Conservation (phyloP, 2,797 vertebrate genomes). For the Helicolenus hilgendorfi region DNA sequence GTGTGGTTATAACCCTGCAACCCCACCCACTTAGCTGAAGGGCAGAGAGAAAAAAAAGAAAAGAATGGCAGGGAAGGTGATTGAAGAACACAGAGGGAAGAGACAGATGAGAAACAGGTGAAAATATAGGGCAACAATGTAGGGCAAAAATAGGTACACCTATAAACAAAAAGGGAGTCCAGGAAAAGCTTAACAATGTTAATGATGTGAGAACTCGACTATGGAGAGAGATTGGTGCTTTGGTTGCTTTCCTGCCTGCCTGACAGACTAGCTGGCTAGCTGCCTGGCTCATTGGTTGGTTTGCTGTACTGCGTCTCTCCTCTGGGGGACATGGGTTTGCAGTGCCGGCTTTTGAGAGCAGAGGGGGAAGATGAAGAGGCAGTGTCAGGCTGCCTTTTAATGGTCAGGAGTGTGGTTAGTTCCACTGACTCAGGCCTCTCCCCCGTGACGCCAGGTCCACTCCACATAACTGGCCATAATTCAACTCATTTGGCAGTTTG, state of each 20-base stretch:
- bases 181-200: constrained; percentile 72
- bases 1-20: constrained; percentile 58
- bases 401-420: constrained; percentile 91
- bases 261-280: constrained; percentile 27
- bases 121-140: constrained; percentile 29
- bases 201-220: constrained; percentile 43
- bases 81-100: constrained; percentile 24
- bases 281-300: constrained; percentile 62
- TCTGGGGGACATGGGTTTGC: constrained; percentile 75
- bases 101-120: constrained; percentile 33
- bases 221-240: constrained; percentile 7
- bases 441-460: constrained; percentile 87
- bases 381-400: constrained; percentile 91
- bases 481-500: constrained; percentile 92
- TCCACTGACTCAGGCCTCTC: constrained; percentile 88
- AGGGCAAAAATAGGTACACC: constrained; percentile 20
- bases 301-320: constrained; percentile 73
- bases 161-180: constrained; percentile 35
- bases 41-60: not conserved
- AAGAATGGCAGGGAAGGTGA: constrained; percentile 28
- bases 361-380: constrained; percentile 88
- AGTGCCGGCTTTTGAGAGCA: constrained; percentile 82
- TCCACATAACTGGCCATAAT: constrained; percentile 92
- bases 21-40: constrained; percentile 52
- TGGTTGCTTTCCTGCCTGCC: constrained; percentile 31